Evolutionary conservation across 2,113 vertebrate genomes (phyloP).

Genomic region (Siphamia tubifer): DNA sequence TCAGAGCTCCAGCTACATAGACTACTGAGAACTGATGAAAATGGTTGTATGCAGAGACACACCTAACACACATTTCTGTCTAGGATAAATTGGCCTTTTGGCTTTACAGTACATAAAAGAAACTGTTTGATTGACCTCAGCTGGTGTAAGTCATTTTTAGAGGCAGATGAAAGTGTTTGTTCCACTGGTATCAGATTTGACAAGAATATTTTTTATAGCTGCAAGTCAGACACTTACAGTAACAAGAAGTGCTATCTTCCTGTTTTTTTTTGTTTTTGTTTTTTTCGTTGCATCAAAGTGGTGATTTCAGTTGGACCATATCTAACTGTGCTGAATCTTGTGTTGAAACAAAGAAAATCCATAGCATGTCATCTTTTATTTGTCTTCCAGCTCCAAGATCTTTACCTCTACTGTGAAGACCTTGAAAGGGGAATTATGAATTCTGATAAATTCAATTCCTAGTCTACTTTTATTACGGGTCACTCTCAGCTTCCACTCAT

Average conservation of each 20-base stretch:
- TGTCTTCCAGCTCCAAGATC: neutral
- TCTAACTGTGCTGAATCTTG: neutral
- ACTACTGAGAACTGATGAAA: constrained; percentile 51
- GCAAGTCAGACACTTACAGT: neutral
- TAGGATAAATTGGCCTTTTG: neutral
- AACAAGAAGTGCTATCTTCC: neutral
- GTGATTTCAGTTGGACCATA: neutral
- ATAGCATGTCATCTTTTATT: neutral
- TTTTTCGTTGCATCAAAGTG: neutral
- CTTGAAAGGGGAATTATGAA: too few relatives aligned
- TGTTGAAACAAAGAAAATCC: neutral
- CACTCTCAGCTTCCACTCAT: neutral
- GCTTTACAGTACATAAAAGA: neutral
- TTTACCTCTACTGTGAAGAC: neutral
- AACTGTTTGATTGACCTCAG: neutral
- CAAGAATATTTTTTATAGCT: neutral
- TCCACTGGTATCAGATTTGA: neutral
- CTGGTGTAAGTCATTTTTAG: neutral
- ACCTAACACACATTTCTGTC: neutral
- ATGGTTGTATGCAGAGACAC: neutral
- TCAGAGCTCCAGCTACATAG: constrained; percentile 33
- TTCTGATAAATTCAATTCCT: too few relatives aligned
- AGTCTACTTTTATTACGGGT: neutral
- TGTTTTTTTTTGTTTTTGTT: too few relatives aligned
- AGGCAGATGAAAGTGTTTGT: neutral